Base-by-base conservation (phyloP, 2,113 vertebrate species). In the Equus przewalskii region DNA sequence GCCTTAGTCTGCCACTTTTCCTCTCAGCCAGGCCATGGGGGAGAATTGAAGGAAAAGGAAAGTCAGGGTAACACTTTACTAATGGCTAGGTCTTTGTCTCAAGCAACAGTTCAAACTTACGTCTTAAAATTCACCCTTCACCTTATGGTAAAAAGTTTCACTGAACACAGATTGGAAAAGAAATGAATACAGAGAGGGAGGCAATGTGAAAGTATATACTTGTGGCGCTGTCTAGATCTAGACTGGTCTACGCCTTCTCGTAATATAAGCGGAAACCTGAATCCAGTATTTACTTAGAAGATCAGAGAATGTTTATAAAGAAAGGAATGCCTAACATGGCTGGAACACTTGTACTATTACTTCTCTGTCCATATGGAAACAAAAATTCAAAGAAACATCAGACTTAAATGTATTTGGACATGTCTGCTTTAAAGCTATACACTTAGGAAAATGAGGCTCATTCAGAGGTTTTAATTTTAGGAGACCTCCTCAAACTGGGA, bases 221-320 rank as follows among this genome's bases (percentile, higher is more conserved):
- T 91, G 5, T 24, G 4, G 22, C 1, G 7, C 6, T 18, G 11
- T 28, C 7, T 41, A 69, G 22, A 46, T 54, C 36, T 5, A 67
- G 44, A 26, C 5, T 83, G 10, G 3, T 60, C 28, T n/a, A 6
- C 0, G 2, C n/a, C 1, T 51, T 67, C 44, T 2, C 46, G 1
- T 10, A n/a, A n/a, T 8, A 36, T 5, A 69, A 78, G 4, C 1
- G 64, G 79, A 78, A 91, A 36, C 30, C 12, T 1, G 14, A 62
- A n/a, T n/a, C 3, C 36, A 41, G 19, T 26, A 64, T 87, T 87
- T 56, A 58, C 24, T 30, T 65, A 46, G 12, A 89, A 22, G 5
- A 86, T 36, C 10, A 87, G 15, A 96, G 22, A 33, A 33, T 81
- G 19, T 18, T 7, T 82, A 3, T 14, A n/a, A 41, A 69, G 41